Evolutionary conservation across 2,113 vertebrate genomes (phyloP), one percentile per base, ranked within the genome.

Genomic region (Lipophrys pholis): DNA sequence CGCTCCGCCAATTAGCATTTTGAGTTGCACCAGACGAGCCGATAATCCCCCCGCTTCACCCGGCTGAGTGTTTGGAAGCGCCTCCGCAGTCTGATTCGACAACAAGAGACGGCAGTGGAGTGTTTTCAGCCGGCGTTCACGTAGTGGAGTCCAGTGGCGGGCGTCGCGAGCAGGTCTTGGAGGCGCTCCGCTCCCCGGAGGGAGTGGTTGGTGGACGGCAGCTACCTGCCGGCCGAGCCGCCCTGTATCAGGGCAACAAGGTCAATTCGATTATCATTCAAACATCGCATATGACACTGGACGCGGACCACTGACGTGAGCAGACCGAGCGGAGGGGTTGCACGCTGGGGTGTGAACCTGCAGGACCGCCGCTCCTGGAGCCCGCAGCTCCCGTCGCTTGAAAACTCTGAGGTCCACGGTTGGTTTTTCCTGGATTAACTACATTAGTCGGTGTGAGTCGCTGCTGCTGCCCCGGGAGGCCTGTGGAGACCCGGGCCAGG

Each of bases 1-100:
- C 74, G 77, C 72, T 80, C 63, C 55, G 69, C 87, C 70, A 74
- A 87, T 90, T 88, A 87, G 83, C 84, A 81, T 84, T 83, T 83
- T 53, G 45, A 83, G 77, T 79, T 81, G 48, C 57, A 78, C 71
- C 73, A 77, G 64, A 62, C 64, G 54, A 71, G 46, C 77, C 11
- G 80, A 60, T 87, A 82, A 84, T 83, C 74, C 21, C 21, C 74
- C 49, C 43, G 2, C 16, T 17, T 73, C 64, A 84, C 69, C 82
- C 46, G 7, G 11, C 42, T 10, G 36, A 73, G 66, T 72, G 69
- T 72, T 59, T 45, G 10, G 45, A 43, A 61, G 48, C 42, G 15
- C 39, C 59, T n/a, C 15, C 15, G 12, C 40, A 1, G 5, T 11
- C 57, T 41, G 10, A 53, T 55, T 35, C 36, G 53, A 53, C 21